phyloP scores from a whole-genome alignment of 2,888 invertebrate species.

The Volucella zonaria region DNA sequence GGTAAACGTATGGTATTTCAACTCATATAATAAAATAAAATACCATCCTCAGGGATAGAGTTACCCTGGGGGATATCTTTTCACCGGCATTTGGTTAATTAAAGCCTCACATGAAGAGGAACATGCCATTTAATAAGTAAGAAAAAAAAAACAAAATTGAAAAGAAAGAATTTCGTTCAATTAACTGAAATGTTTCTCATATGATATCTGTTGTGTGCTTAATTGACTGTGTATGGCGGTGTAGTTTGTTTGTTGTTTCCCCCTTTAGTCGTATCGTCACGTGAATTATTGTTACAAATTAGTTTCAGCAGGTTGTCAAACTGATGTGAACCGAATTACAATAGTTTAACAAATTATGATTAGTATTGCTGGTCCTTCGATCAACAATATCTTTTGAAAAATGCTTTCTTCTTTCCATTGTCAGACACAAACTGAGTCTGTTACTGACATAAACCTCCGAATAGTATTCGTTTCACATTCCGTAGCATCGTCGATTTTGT shows the following conservation, averaged over 20 bases:
- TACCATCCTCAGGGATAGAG: slow-evolving; percentile 55
- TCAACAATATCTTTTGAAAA: too few relatives aligned
- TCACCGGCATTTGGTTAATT: slow-evolving; percentile 73
- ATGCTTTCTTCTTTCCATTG: too few relatives aligned
- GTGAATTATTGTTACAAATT: slow-evolving; percentile 26
- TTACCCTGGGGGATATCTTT: slow-evolving; percentile 69
- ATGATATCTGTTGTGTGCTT: slow-evolving; percentile 56
- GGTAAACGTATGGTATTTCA: slow-evolving; percentile 53
- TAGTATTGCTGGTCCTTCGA: too few relatives aligned
- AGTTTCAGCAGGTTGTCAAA: too few relatives aligned
- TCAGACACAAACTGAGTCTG: too few relatives aligned
- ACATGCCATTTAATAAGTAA: slow-evolving; percentile 19
- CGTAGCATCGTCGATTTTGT: too few relatives aligned
- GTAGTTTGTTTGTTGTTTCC: slow-evolving; percentile 54
- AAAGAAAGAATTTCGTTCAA: slow-evolving; percentile 58
- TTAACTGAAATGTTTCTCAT: slow-evolving; percentile 71
- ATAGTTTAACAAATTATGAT: too few relatives aligned
- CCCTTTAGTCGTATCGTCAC: slow-evolving; percentile 21
- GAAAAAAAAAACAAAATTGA: slow-evolving; percentile 18
- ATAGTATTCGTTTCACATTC: too few relatives aligned
- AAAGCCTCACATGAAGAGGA: slow-evolving; percentile 34
- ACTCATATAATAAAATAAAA: slow-evolving; percentile 56
- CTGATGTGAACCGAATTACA: too few relatives aligned
- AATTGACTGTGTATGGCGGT: slow-evolving; percentile 65
- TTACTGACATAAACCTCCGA: too few relatives aligned